Evolutionary conservation across 1,140 invertebrate genomes (phyloP), one percentile per base, ranked within the genome.

Genomic region (Diabrotica virgifera): DNA sequence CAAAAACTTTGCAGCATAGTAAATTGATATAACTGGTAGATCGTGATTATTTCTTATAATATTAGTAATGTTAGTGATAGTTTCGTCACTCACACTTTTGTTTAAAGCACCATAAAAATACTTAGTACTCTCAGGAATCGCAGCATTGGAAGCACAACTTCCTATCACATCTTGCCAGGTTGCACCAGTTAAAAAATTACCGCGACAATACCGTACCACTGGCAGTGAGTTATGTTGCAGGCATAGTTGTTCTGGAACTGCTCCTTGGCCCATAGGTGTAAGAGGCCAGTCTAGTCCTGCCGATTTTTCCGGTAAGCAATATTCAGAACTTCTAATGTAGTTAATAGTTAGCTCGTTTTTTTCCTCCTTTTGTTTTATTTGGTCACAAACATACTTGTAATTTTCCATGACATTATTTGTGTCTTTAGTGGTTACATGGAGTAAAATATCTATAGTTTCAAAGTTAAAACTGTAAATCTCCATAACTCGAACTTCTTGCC

Each of bases 141-240:
- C 63, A 60, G 78, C 79, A 65, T 78, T 79, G 68, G 71, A 61
- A 65, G 79, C 75, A 72, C 82, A 83, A 24, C 59, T 64, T 35
- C 66, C 67, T 5, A 57, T n/a, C 5, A 82, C 74, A 0, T 71
- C 38, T 36, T 70, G 74, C 83, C 83, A 84, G 9, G 67, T 40
- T 59, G 78, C 78, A 36, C 83, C 83, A 8, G 67, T 64, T 10
- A 80, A 65, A 69, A 82, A 83, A 58, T 80, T 77, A 12, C 83
- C 83, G 10, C 53, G 36, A 68, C 83, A 84, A 14, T 68, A 62
- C 69, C 83, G 72, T 50, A 77, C 81, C 5, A 83, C 79, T 36
- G 83, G 82, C 38, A 81, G 72, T 8, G 79, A 80, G 71, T 83
- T 81, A 36, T 69, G 63, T 76, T 82, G 81, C 60, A 83, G 75